These are phyloP conservation scores for Catocala fraxini DNA, from an alignment of 2,888 invertebrate genomes.

Conservation along the genomic window DNA sequence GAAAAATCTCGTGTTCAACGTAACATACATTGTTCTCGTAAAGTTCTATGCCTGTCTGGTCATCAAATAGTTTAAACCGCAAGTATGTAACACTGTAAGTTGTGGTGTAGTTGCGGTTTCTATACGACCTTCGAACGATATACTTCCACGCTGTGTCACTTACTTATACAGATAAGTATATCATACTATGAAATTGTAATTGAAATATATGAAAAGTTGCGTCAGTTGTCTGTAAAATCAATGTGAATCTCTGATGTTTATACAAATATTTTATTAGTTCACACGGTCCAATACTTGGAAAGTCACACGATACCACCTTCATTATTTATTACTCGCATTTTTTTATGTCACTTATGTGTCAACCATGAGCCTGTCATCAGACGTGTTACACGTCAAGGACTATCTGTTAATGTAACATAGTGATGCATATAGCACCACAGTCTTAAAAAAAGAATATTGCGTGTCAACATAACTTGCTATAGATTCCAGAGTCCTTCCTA, in stretches of 20 bases:
- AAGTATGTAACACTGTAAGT: slow-evolving; percentile 28
- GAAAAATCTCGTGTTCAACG: not conserved
- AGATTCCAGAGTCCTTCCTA: no score
- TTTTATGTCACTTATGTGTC: no score
- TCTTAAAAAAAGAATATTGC: no score
- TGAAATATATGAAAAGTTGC: not conserved
- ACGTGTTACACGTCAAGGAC: no score
- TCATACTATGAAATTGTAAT: slow-evolving; percentile 17
- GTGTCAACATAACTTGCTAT: no score
- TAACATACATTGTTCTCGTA: not conserved
- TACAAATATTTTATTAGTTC: not conserved
- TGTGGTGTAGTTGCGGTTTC: slow-evolving; percentile 48
- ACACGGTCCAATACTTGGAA: not conserved
- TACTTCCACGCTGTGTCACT: slow-evolving; percentile 17
- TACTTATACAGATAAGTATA: no score
- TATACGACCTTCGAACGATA: slow-evolving; percentile 32
- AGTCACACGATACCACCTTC: not conserved
- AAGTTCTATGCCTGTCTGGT: not conserved
- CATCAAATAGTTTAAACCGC: slow-evolving; percentile 20
- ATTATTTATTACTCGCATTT: no score
- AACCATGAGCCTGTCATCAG: no score
- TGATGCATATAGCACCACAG: no score
- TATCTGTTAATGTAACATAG: no score
- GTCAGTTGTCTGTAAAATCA: slow-evolving; percentile 18
- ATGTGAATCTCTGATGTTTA: slow-evolving; percentile 12